Conservation (phyloP, 2,113 vertebrate species). For the Centrocercus urophasianus region DNA sequence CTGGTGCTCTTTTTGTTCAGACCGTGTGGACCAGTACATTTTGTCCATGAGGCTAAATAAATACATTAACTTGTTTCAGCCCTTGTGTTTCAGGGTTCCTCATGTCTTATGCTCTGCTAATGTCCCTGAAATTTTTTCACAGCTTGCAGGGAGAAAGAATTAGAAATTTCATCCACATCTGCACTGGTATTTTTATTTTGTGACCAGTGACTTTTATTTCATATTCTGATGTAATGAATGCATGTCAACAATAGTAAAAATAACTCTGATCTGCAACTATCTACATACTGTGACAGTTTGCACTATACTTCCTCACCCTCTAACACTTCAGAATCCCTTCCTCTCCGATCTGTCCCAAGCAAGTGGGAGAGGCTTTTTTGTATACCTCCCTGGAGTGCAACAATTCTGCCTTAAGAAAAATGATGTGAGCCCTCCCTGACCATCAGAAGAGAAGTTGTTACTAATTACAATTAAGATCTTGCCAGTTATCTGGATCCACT, state of each 20-base stretch:
- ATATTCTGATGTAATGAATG: not conserved
- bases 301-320: conserved; percentile 9
- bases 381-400: conserved; percentile 8
- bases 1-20: not conserved
- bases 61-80: not conserved
- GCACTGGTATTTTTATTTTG: not conserved
- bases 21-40: not conserved
- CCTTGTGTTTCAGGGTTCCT: not conserved
- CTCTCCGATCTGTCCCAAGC: conserved; percentile 43
- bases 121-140: not conserved
- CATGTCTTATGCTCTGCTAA: not conserved
- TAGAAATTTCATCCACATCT: conserved; percentile 13
- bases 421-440: not conserved
- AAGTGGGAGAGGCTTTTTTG: conserved; percentile 20
- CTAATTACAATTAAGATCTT: conserved; percentile 59
- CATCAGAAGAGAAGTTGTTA: conserved; percentile 36
- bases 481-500: conserved; percentile 22
- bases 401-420: conserved; percentile 52
- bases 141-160: not conserved
- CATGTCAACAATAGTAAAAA: conserved; percentile 21
- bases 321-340: conserved; percentile 10
- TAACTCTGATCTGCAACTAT: not conserved
- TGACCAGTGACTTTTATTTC: not conserved
- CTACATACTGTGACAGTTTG: not conserved
- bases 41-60: not conserved